phyloP scores from a whole-genome alignment of 2,797 vertebrate genomes.

The Tarsius wallacei region DNA sequence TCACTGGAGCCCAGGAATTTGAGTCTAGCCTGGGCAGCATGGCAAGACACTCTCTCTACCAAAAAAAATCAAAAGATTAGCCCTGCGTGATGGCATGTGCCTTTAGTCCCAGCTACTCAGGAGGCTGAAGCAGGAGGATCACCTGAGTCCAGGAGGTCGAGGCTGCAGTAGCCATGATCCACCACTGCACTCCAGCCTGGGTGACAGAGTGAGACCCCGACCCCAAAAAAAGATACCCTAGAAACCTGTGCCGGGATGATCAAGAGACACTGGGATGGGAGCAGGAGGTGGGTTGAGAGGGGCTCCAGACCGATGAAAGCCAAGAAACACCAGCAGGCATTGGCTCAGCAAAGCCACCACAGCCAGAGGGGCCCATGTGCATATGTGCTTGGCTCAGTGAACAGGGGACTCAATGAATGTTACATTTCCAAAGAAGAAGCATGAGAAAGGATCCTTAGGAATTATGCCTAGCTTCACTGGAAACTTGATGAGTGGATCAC shows the following conservation, averaged over 20 bases:
- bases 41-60: too few relatives aligned
- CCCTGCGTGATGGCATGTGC: too few relatives aligned
- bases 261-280: background rate
- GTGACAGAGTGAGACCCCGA: too few relatives aligned
- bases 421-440: background rate
- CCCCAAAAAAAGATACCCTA: background rate
- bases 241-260: background rate
- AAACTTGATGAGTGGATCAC: background rate
- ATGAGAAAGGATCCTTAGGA: conserved; percentile 61
- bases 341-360: background rate
- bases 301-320: background rate
- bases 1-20: too few relatives aligned
- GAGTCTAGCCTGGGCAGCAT: too few relatives aligned
- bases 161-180: too few relatives aligned
- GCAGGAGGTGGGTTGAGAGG: background rate
- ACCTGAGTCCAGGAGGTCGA: too few relatives aligned
- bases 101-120: too few relatives aligned
- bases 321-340: background rate
- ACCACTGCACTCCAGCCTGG: too few relatives aligned
- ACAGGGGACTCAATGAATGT: background rate
- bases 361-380: background rate
- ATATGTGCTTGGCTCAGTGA: background rate
- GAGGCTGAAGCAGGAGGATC: too few relatives aligned
- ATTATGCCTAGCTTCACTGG: background rate
- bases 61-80: too few relatives aligned